Percentiles rank a stretch among this genome's conserved stretches.
Evolutionary conservation across 2,797 vertebrate species (phyloP).

Genomic region (Urocyon cinereoargenteus): DNA sequence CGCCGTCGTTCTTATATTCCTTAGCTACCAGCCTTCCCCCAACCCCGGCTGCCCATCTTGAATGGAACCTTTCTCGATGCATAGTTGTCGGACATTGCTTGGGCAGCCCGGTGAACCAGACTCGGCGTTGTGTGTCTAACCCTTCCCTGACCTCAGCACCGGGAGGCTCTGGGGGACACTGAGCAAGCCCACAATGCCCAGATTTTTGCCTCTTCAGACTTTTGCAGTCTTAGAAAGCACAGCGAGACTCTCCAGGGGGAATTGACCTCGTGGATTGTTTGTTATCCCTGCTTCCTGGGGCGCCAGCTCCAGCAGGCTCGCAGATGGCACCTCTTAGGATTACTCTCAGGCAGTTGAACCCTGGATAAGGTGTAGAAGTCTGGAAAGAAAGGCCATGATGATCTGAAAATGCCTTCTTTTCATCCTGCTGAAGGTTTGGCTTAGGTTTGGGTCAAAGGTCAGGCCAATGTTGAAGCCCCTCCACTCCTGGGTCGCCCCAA

Average conservation of each 20-base stretch:
- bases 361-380: not conserved
- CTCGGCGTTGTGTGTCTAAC: not conserved
- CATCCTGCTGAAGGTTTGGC: not conserved
- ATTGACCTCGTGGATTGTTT: not conserved
- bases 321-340: not conserved
- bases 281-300: constrained; percentile 1
- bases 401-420: constrained; percentile 28
- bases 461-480: constrained; percentile 18
- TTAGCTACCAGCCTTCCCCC: not conserved
- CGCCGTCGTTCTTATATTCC: not conserved
- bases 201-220: constrained; percentile 18
- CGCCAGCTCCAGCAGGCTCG: not conserved
- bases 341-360: not conserved
- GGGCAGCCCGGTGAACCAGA: not conserved
- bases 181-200: not conserved
- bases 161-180: not conserved
- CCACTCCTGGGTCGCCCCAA: not conserved
- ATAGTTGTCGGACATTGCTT: not conserved
- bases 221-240: constrained; percentile 43
- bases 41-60: not conserved
- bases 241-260: constrained; percentile 2
- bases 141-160: not conserved
- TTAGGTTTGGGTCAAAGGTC: constrained; percentile 45
- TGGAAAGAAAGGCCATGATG: not conserved
- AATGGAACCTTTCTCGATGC: not conserved